Base-by-base conservation (phyloP, 2,113 vertebrate species). In the Nerophis ophidion region DNA sequence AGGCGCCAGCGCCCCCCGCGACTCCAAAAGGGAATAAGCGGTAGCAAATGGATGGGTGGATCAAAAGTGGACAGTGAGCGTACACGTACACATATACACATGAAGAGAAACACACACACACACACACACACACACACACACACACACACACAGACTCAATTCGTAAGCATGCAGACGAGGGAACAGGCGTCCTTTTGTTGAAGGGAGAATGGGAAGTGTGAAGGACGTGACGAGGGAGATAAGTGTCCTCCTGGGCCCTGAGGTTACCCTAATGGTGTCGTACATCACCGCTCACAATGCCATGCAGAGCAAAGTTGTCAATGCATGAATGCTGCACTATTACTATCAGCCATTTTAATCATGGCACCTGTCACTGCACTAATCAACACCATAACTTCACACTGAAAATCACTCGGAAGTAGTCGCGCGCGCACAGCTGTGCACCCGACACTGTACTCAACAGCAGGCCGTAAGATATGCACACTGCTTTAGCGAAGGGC, bases 351-450 rank as follows among this genome's bases (percentile, higher is more conserved):
- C 82, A 83, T 88, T 90, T 88, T 91, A 90, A 91, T 91, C 87
- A 89, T 86, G 87, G 85, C 83, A 87, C 86, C 87, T 89, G 88
- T 90, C 88, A 89, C 75, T 71, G 74, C 48, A 76, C 85, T 89
- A 88, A 90, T 91, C 88, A 89, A 86, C 87, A 88, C 87, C 85
- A 88, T 89, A 89, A 88, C 87, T 89, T 89, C 86, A 86, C 76
- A 68, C 77, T 79, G 80, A 76, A 85, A 81, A 84, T 86, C 81
- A 83, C 80, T 84, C 81, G 66, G 61, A 73, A 84, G 84, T 80
- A 83, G 76, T 81, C 74, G 75, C 26, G 26, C 74, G 35, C 65
- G 61, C 64, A 72, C 71, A 63, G 77, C 68, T 63, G 61, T 70
- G 62, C 71, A 82, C 75, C 56, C 44, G 55, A 61, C 77, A 77